Conservation (phyloP, 2,113 vertebrate species). For the Alligator mississippiensis region DNA sequence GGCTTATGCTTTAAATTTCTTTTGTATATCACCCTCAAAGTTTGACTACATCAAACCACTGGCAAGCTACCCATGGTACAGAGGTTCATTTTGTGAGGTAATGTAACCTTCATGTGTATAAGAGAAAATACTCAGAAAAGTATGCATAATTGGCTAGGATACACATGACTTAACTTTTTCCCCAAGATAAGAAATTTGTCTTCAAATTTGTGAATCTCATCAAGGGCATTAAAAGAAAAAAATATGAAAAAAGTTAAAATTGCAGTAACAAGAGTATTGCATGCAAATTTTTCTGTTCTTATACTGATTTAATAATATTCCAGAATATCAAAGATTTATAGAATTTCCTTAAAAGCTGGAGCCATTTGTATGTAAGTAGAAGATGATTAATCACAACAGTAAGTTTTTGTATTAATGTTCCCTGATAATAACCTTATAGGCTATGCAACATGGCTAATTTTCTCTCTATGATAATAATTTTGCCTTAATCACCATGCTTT, state of each 20-base stretch:
- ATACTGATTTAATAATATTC: neutral
- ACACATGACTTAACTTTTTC: too few species aligned
- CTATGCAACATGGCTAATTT: too few species aligned
- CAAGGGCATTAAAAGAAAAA: neutral
- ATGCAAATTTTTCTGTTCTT: neutral
- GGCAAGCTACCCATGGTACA: neutral
- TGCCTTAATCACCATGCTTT: neutral
- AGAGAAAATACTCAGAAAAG: neutral
- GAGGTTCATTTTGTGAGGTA: neutral
- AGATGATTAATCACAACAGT: neutral
- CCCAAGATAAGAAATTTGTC: too few species aligned
- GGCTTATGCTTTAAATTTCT: neutral
- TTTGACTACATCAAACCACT: neutral
- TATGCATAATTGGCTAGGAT: too few species aligned
- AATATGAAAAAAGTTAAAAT: conserved; percentile 2
- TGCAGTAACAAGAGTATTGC: neutral
- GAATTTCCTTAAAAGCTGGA: neutral
- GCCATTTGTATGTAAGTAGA: conserved; percentile 7
- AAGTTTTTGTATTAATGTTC: neutral
- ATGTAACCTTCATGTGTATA: neutral
- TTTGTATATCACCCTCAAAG: neutral
- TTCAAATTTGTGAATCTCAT: too few species aligned
- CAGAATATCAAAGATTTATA: neutral
- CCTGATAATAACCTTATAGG: neutral
- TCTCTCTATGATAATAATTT: neutral